Evolutionary conservation across 35 echinoderm and acorn worm genomes (phyloP).

Genomic region (Anneissia japonica): DNA sequence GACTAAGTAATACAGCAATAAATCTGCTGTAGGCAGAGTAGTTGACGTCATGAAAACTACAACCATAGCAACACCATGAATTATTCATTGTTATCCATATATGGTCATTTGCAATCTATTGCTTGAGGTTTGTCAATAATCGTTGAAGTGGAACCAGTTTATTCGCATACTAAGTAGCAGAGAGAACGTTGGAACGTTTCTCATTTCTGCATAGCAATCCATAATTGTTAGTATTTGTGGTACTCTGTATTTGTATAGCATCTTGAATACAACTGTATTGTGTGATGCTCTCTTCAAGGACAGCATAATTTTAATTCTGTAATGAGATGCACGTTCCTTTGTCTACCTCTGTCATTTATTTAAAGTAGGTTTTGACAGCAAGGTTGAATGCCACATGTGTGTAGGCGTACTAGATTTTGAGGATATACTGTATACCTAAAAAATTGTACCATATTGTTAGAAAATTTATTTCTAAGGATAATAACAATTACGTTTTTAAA

Average conservation of each 20-base stretch:
- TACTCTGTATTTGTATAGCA: too few species aligned
- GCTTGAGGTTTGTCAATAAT: neutral
- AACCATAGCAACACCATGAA: neutral
- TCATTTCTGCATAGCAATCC: too few species aligned
- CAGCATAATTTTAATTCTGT: neutral
- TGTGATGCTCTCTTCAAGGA: neutral
- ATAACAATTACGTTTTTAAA: too few species aligned
- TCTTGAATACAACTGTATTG: too few species aligned
- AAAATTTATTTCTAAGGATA: too few species aligned
- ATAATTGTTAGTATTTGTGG: too few species aligned
- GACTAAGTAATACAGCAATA: neutral
- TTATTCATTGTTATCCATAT: neutral
- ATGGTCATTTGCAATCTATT: neutral
- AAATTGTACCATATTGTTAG: too few species aligned
- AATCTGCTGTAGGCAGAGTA: neutral
- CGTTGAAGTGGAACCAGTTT: constrained; percentile 1
- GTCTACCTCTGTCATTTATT: neutral
- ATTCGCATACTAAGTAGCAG: neutral
- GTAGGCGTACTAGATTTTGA: neutral
- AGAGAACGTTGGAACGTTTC: neutral
- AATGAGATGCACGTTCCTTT: neutral
- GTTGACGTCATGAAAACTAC: neutral
- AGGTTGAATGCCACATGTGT: neutral
- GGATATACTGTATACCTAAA: too few species aligned
- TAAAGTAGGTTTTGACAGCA: neutral